Evolutionary conservation across 2,888 invertebrate genomes (phyloP).

Genomic region (Ellobium chinense): DNA sequence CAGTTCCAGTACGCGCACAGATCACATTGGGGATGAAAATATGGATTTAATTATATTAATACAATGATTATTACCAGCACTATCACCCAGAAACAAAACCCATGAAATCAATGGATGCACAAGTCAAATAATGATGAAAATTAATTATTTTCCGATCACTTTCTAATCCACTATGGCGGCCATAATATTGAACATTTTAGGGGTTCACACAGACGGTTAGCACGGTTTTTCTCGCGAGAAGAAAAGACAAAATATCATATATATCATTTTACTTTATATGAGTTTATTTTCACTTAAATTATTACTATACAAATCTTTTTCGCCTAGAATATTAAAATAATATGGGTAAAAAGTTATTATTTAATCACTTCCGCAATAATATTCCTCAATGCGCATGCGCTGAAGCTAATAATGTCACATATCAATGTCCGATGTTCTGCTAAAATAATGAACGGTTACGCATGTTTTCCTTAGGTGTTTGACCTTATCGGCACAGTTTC

Average conservation of each 20-base stretch:
- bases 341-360: neutral
- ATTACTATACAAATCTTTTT: neutral
- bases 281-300: too few relatives aligned
- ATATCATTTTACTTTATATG: too few relatives aligned
- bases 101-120: constrained; percentile 1
- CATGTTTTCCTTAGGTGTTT: neutral
- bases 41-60: too few relatives aligned
- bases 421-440: constrained; percentile 13
- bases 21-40: too few relatives aligned
- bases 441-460: constrained; percentile 27
- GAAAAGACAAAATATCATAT: too few relatives aligned
- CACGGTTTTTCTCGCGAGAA: constrained; percentile 45
- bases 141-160: constrained; percentile 36
- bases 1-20: too few relatives aligned
- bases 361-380: constrained; percentile 12
- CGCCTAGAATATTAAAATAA: neutral
- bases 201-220: constrained; percentile 46
- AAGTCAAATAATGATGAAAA: constrained; percentile 18
- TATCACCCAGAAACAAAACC: neutral
- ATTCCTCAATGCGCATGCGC: constrained; percentile 34
- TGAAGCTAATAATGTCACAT: constrained; percentile 39
- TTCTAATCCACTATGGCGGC: constrained; percentile 48
- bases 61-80: neutral
- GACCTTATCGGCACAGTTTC: constrained; percentile 1
- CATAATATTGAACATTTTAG: constrained; percentile 50